Base-by-base conservation (phyloP, 2,888 invertebrate species). In the Oxystoma pomonae region DNA sequence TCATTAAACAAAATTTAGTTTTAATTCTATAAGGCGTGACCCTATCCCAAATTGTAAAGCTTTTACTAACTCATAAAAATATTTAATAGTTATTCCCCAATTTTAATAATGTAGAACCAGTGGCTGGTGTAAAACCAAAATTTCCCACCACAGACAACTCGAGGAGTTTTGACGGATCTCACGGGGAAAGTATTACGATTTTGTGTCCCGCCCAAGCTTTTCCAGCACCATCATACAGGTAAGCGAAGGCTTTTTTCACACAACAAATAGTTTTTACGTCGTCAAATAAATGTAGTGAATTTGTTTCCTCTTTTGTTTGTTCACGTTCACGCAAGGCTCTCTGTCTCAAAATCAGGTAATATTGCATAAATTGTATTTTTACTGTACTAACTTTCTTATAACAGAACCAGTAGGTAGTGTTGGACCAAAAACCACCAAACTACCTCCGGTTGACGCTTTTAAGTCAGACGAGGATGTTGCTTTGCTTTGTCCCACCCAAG, bases 201-300 rank as follows among this genome's bases (percentile, higher is more conserved):
- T 80, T 87, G 64, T 88, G 87, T 75, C 85, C 85, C 63, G 87
- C 87, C 63, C 88, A 88, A 81, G 86, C 86, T 53, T 90, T 86
- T 81, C 89, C 89, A 73, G 85, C 85, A 77, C 89, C 90, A 77
- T 82, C 70, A 50, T 71, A 73, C 70, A 76, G 75, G 76, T 76
- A 75, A 71, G 49, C 19, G 12, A 35, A 35, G 12, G n/a, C n/a
- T n/a, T n/a, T n/a, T n/a, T n/a, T 16, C 50, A n/a, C n/a, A n/a
- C n/a, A n/a, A n/a, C n/a, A n/a, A n/a, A n/a, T n/a, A n/a, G n/a
- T n/a, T n/a, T n/a, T n/a, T n/a, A n/a, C n/a, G n/a, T n/a, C n/a
- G n/a, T n/a, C n/a, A n/a, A n/a, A n/a, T n/a, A n/a, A n/a, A n/a
- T n/a, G n/a, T n/a, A n/a, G n/a, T n/a, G n/a, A n/a, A n/a, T n/a